Conservation (phyloP, 2,888 invertebrate genomes). For the Stenurella melanura region DNA sequence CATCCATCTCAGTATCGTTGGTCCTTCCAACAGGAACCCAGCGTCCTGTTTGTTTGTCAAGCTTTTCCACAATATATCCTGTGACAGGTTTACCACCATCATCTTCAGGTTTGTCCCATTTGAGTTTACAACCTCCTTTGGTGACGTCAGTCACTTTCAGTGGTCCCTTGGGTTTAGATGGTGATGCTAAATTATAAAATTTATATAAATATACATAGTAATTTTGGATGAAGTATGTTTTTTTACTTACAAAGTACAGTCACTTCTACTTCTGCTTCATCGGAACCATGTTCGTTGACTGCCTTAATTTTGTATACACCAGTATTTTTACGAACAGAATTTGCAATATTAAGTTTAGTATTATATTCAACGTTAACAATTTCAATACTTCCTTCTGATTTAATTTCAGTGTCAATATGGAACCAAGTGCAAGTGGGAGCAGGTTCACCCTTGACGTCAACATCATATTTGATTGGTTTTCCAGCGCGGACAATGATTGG, state of each 20-base stretch:
- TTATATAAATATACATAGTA: neutral
- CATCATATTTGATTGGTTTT: slow-evolving; percentile 92
- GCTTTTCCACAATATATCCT: slow-evolving; percentile 95
- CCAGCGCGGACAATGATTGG: slow-evolving; percentile 92
- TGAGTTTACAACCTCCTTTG: slow-evolving; percentile 91
- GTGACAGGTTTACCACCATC: slow-evolving; percentile 95
- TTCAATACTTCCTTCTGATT: slow-evolving; percentile 81
- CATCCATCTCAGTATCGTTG: slow-evolving; percentile 90
- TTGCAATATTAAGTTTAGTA: slow-evolving; percentile 88
- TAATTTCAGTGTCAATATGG: slow-evolving; percentile 85
- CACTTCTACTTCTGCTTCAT: slow-evolving; percentile 95
- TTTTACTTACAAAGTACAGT: slow-evolving; percentile 83
- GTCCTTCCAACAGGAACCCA: slow-evolving; percentile 96
- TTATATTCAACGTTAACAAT: slow-evolving; percentile 93
- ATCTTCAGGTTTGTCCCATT: slow-evolving; percentile 96
- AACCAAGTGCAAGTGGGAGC: slow-evolving; percentile 95
- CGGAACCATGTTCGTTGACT: slow-evolving; percentile 92
- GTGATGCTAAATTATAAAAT: slow-evolving; percentile 77
- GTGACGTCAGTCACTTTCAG: slow-evolving; percentile 91
- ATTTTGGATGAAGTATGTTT: neutral
- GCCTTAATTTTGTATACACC: slow-evolving; percentile 93
- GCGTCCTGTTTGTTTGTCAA: slow-evolving; percentile 92
- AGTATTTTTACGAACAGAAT: slow-evolving; percentile 87
- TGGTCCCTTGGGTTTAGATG: slow-evolving; percentile 91
- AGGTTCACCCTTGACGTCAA: slow-evolving; percentile 97